Base-by-base conservation (phyloP, 2,888 invertebrate genomes). In the Mimas tiliae region DNA sequence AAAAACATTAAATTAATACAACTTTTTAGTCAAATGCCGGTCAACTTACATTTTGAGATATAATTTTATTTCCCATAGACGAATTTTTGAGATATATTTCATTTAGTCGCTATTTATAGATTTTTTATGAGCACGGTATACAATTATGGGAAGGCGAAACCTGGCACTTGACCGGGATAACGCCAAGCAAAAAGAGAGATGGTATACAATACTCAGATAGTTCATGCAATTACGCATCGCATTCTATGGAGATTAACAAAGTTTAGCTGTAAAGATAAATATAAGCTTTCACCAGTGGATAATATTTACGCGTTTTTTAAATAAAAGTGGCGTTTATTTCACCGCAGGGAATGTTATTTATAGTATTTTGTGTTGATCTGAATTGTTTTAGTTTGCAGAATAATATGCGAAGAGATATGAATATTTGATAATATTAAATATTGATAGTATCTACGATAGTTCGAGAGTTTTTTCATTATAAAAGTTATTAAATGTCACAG, bases 281-380 rank as follows among this genome's bases (percentile, higher is more conserved):
- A 80, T 83, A 81, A 78, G 78, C 78, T 79, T 80, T 79, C 77
- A 72, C 67, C 67, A 65, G 74, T 33, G 9, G 11, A 63, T 48
- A 50, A 63, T 33, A 16, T 34, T 16, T 55, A 38, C 38, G 55
- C 38, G 38, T 9, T 16, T 38, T 38, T 16, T 38, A 55, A 55
- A 55, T 55, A 55, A 55, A 55, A 38, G 34, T 16, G n/a, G 12
- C 16, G 34, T 38, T 38, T 55, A 16, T 8, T 16, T 38, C 16
- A 16, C 34, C 55, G 0, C 3, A 11, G 11, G 51, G 38, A 55
- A 16, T 48, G 6, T 48, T 16, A 16, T 48, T 16, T 9, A 53
- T 34, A 21, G 8, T 38, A 34, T 16, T 38, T 55, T 38, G 12
- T 34, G 11, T 38, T 38, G 38, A 55, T 53, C 33, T 53, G n/a